These are phyloP conservation scores for Himalopsyche kuldschensis DNA, from an alignment of 2,888 invertebrate genomes.

Conservation along the genomic window DNA sequence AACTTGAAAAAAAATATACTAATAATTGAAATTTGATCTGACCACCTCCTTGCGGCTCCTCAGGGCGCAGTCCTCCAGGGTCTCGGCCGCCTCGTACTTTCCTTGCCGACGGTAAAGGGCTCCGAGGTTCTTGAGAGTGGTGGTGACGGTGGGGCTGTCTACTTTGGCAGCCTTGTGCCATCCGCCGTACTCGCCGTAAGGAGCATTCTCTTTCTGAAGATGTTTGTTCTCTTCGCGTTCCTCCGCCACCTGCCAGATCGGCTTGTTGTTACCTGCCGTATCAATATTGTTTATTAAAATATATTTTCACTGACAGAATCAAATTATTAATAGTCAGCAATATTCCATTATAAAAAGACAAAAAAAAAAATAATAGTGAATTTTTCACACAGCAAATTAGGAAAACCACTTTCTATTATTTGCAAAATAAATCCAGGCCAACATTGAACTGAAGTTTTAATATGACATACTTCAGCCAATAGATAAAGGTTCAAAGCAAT, in stretches of 20 bases:
- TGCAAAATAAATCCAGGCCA: too few relatives aligned
- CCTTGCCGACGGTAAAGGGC: constrained; percentile 98
- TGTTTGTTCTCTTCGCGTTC: constrained; percentile 96
- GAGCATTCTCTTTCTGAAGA: constrained; percentile 83
- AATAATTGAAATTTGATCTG: constrained; percentile 17
- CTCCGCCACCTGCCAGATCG: constrained; percentile 98
- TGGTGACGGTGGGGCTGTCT: constrained; percentile 95
- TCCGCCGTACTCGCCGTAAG: constrained; percentile 89
- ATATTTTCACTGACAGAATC: background rate
- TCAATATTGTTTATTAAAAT: constrained; percentile 34
- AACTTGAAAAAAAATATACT: background rate
- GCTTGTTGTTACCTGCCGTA: constrained; percentile 81
- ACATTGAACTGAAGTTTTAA: too few relatives aligned
- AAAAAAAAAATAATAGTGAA: too few relatives aligned
- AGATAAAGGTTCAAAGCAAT: too few relatives aligned
- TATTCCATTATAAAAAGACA: too few relatives aligned
- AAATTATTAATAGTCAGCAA: too few relatives aligned
- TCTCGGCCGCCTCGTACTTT: constrained; percentile 99
- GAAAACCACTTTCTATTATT: too few relatives aligned
- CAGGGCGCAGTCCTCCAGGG: constrained; percentile 96
- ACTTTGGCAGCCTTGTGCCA: constrained; percentile 99
- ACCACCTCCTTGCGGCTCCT: constrained; percentile 91
- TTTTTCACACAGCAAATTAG: too few relatives aligned
- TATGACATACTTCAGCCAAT: too few relatives aligned
- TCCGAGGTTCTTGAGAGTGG: constrained; percentile 97